phyloP scores from a whole-genome alignment of 2,888 invertebrate genomes.

The Tipula lateralis region DNA sequence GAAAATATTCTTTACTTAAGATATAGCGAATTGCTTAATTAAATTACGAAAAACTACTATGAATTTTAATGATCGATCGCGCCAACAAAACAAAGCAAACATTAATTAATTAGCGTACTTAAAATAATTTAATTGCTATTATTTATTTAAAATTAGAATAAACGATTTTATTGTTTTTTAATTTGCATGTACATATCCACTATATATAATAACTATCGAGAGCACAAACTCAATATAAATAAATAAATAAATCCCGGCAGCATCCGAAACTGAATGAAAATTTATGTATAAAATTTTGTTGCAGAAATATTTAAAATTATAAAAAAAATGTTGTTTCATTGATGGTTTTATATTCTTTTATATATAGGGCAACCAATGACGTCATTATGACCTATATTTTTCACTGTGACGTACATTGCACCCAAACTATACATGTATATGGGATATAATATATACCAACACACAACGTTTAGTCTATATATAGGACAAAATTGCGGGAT shows the following conservation, averaged over 20 bases:
- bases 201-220: neutral
- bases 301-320: neutral
- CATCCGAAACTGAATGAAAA: neutral
- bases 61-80: neutral
- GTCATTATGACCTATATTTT: constrained; percentile 34
- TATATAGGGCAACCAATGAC: constrained; percentile 35
- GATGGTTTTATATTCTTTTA: constrained; percentile 29
- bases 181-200: neutral
- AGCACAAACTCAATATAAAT: no score
- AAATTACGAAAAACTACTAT: neutral
- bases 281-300: neutral
- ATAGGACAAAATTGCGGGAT: neutral
- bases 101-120: neutral
- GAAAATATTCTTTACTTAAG: no score
- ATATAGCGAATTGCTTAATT: no score
- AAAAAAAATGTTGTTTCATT: constrained; percentile 30
- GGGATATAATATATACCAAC: neutral
- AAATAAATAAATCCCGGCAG: neutral
- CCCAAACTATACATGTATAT: neutral
- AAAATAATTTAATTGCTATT: neutral
- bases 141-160: neutral
- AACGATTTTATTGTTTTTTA: neutral
- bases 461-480: neutral
- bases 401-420: constrained; percentile 11
- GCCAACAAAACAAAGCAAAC: neutral